These are phyloP conservation scores for Hylomyscus alleni DNA, from an alignment of 2,797 vertebrate genomes.

Conservation along the genomic window DNA sequence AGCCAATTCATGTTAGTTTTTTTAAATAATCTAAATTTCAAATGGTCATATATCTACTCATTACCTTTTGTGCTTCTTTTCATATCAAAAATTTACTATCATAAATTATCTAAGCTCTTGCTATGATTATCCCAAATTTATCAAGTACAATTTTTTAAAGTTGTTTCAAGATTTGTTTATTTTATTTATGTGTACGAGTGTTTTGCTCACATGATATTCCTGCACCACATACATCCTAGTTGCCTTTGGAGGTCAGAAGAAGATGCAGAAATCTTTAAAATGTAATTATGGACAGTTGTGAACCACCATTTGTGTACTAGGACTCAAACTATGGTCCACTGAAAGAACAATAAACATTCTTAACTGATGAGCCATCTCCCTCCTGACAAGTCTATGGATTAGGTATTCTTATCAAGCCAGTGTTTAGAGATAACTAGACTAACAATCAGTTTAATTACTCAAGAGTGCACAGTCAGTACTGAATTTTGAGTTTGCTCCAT, in stretches of 20 bases:
- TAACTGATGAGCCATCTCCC: neutral
- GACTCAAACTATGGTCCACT: neutral
- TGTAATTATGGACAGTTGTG: neutral
- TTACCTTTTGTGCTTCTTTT: neutral
- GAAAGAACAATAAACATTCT: neutral
- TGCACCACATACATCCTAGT: neutral
- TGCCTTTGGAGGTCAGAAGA: neutral
- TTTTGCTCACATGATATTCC: neutral
- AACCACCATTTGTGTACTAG: neutral
- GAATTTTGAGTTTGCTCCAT: neutral
- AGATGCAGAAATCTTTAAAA: neutral
- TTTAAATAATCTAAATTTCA: slow-evolving; percentile 1
- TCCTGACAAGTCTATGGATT: neutral
- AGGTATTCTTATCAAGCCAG: neutral
- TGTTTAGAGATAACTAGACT: neutral
- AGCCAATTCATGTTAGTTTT: neutral
- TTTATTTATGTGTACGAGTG: neutral
- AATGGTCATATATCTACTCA: neutral
- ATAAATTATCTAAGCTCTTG: neutral
- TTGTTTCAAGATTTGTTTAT: neutral
- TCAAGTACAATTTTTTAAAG: neutral
- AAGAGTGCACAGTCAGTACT: neutral
- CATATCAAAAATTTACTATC: neutral
- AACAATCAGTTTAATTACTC: neutral
- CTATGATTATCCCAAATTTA: neutral